phyloP scores from a whole-genome alignment of 2,888 invertebrate species.

The Podotricha telesiphe region DNA sequence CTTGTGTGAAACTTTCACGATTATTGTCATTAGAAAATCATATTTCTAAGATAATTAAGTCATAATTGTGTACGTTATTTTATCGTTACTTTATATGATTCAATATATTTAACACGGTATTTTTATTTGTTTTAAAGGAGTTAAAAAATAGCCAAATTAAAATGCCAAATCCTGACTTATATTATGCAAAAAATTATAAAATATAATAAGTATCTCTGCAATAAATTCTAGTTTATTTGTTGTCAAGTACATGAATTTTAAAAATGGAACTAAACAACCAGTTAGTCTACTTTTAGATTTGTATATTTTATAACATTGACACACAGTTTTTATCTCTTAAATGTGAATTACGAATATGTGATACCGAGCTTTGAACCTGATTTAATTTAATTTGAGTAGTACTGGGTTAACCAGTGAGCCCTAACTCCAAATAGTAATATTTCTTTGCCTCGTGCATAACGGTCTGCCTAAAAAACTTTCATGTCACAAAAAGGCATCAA shows the following conservation, averaged over 20 bases:
- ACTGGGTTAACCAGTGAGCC: no score
- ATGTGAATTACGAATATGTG: background rate
- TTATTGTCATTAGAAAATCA: slow-evolving; percentile 23
- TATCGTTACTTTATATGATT: background rate
- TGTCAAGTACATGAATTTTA: background rate
- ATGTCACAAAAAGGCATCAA: no score
- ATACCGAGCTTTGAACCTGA: background rate
- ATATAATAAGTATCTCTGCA: no score
- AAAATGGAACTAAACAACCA: background rate
- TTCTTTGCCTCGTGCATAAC: no score
- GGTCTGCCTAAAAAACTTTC: no score
- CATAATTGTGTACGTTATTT: slow-evolving; percentile 10
- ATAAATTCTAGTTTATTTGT: background rate
- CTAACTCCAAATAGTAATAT: no score
- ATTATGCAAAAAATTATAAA: no score
- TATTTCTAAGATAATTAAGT: slow-evolving; percentile 15
- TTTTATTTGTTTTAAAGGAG: no score
- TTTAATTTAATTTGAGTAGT: background rate
- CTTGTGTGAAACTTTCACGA: slow-evolving; percentile 18
- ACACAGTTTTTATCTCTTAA: background rate
- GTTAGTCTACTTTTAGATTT: no score
- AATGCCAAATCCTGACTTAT: no score
- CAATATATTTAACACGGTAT: background rate
- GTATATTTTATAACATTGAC: background rate
- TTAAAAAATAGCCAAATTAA: no score